Conservation (phyloP, 2,113 vertebrate genomes). For the Girardinichthys multiradiatus region DNA sequence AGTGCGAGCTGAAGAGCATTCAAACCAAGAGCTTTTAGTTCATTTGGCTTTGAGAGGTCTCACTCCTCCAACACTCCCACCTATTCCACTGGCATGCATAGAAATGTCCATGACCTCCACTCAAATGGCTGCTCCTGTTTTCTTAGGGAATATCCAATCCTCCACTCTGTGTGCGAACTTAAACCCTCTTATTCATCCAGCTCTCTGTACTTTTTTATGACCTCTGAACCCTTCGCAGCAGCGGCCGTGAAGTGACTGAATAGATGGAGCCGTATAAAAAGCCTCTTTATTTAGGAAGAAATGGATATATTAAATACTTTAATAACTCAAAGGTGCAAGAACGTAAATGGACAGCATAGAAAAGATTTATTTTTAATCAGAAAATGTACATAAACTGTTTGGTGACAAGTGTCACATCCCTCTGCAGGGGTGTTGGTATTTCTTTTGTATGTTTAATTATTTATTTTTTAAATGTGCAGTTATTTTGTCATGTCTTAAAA, state of each 20-base stretch:
- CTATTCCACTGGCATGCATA: conserved; percentile 58
- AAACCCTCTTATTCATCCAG: conserved; percentile 64
- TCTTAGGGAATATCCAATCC: conserved; percentile 74
- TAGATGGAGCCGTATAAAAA: conserved; percentile 67
- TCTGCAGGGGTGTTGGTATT: not conserved
- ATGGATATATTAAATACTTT: conserved; percentile 35
- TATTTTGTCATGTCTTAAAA: not conserved
- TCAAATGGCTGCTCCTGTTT: conserved; percentile 76
- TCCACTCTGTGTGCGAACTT: conserved; percentile 65
- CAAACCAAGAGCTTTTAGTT: conserved; percentile 78
- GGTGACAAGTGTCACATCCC: not conserved
- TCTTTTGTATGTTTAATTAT: not conserved
- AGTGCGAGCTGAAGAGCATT: conserved; percentile 71
- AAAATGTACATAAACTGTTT: not conserved
- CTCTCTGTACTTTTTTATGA: conserved; percentile 64
- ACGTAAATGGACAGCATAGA: conserved; percentile 24
- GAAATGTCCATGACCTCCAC: conserved; percentile 74
- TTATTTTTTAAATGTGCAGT: not conserved
- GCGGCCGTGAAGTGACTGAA: conserved; percentile 62
- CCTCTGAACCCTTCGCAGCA: conserved; percentile 46
- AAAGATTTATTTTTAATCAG: not conserved
- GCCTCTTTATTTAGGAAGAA: conserved; percentile 46
- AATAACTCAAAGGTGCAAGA: conserved; percentile 24
- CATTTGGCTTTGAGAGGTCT: conserved; percentile 73
- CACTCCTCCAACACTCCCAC: conserved; percentile 74